Conservation (phyloP, 2,797 vertebrate species). For the Pangasius macronema region DNA sequence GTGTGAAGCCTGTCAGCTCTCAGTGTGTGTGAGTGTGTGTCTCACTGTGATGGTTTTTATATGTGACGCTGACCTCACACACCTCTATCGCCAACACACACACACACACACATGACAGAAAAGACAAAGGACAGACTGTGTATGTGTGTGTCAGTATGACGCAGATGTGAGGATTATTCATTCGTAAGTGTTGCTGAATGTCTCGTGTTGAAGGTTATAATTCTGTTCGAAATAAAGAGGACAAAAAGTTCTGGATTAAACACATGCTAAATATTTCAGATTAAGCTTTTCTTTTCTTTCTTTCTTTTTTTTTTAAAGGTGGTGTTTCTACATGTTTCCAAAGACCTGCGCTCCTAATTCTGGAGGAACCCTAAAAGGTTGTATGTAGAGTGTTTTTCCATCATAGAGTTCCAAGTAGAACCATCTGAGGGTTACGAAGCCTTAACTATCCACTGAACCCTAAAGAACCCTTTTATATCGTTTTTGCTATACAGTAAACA, state of each 20-base stretch:
- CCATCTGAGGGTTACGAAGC: not conserved
- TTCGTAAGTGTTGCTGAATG: not conserved
- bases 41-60: slow-evolving; percentile 67
- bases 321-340: not conserved
- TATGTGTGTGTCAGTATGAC: not conserved
- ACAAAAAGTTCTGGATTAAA: not conserved
- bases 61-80: slow-evolving; percentile 48
- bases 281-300: no score
- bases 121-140: not conserved
- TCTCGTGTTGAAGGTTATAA: not conserved
- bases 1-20: slow-evolving; percentile 2
- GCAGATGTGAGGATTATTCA: not conserved
- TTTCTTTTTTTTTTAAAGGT: no score
- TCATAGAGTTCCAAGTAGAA: not conserved
- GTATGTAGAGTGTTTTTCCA: not conserved
- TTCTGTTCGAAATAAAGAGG: not conserved
- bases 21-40: slow-evolving; percentile 29
- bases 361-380: not conserved
- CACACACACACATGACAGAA: not conserved
- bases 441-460: not conserved
- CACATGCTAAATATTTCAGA: not conserved
- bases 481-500: no score
- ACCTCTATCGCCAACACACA: not conserved
- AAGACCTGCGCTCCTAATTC: not conserved
- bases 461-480: not conserved